Evolutionary conservation across 1,140 invertebrate genomes (phyloP).

Genomic region (Solen grandis): DNA sequence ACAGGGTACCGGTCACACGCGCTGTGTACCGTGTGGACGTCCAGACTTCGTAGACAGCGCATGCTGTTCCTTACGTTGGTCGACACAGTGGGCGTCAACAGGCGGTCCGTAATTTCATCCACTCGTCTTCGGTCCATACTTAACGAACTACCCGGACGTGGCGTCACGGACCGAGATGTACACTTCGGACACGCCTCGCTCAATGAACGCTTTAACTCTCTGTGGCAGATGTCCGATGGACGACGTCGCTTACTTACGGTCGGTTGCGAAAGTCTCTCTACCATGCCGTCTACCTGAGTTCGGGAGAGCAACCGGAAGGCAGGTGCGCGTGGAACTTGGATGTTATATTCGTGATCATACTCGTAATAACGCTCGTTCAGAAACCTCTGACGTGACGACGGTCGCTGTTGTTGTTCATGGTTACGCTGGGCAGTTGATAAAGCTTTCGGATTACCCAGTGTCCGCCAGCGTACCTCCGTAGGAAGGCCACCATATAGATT

Average conservation of each 20-base stretch:
- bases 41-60: conserved; percentile 3
- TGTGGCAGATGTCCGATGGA: conserved; percentile 23
- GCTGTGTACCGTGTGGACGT: background rate
- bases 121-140: background rate
- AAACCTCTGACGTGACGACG: conserved; percentile 8
- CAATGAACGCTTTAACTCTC: conserved; percentile 25
- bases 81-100: conserved; percentile 28
- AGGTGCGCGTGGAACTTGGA: conserved; percentile 60
- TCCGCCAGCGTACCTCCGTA: conserved; percentile 48
- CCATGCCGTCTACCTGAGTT: conserved; percentile 55
- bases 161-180: background rate
- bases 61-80: conserved; percentile 14
- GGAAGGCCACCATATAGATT: conserved; percentile 63
- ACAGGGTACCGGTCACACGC: conserved; percentile 25
- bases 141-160: background rate
- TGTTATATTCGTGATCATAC: conserved; percentile 58
- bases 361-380: conserved; percentile 55
- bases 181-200: conserved; percentile 28
- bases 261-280: conserved; percentile 22
- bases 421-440: conserved; percentile 17
- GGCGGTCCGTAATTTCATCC: conserved; percentile 24
- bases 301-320: conserved; percentile 59
- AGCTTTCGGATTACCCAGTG: background rate
- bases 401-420: conserved; percentile 16
- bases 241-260: conserved; percentile 45